A percentile compares a stretch with the other conserved stretches of the same genome.
These are phyloP conservation scores for Tenthredo distinguenda DNA, from an alignment of 2,888 invertebrate genomes.

Conservation along the genomic window DNA sequence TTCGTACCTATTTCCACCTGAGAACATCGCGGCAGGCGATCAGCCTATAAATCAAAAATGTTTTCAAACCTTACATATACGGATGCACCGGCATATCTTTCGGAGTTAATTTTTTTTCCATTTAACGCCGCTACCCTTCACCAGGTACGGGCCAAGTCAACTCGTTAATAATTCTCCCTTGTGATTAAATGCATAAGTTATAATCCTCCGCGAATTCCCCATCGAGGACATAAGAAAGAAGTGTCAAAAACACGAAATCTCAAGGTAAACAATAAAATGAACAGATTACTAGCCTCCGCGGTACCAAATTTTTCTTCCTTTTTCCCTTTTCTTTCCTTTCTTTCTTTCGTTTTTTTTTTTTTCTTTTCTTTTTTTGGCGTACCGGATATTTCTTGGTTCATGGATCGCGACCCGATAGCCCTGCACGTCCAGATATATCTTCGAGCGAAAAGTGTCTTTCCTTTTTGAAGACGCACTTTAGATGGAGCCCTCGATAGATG, in stretches of 20 bases:
- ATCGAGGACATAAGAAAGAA: neutral
- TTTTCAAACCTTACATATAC: conserved; percentile 34
- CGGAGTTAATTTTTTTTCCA: conserved; percentile 15
- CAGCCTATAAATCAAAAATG: conserved; percentile 49
- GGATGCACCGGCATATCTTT: neutral
- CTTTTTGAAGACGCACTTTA: conserved; percentile 65
- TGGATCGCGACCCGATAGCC: conserved; percentile 56
- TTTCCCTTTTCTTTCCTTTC: neutral
- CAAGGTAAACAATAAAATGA: conserved; percentile 22
- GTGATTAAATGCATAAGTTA: neutral
- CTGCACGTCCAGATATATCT: conserved; percentile 54
- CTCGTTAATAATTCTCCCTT: neutral
- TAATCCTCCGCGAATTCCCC: neutral
- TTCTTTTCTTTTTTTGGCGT: conserved; percentile 40
- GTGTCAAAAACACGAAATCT: too few species aligned
- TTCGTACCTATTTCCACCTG: conserved; percentile 41
- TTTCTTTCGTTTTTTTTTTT: neutral
- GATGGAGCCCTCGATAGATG: conserved; percentile 68
- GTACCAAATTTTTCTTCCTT: neutral
- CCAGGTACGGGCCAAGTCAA: neutral
- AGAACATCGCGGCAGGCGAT: conserved; percentile 52
- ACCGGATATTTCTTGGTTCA: conserved; percentile 52
- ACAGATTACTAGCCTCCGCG: conserved; percentile 17
- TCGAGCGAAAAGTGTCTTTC: conserved; percentile 53
- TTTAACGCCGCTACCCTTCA: neutral